These are phyloP conservation scores for Bagarius yarrelli DNA, from an alignment of 2,113 vertebrate genomes.

Conservation along the genomic window DNA sequence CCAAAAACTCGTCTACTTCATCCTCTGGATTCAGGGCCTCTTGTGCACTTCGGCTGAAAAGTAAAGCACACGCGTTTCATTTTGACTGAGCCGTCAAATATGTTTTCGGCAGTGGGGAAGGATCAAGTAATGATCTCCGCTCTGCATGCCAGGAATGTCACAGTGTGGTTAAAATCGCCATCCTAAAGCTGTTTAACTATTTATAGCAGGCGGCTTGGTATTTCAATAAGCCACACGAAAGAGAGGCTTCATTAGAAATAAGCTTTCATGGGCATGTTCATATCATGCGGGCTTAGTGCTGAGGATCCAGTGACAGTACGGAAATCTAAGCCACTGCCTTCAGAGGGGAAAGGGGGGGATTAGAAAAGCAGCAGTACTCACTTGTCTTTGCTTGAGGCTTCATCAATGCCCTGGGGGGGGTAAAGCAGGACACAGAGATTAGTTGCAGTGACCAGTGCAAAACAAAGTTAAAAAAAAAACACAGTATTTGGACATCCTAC, in stretches of 20 bases:
- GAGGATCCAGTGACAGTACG: slow-evolving; percentile 35
- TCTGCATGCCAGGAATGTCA: slow-evolving; percentile 36
- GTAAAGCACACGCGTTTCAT: slow-evolving; percentile 6
- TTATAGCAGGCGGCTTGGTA: slow-evolving; percentile 33
- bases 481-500: slow-evolving; percentile 63
- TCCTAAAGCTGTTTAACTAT: slow-evolving; percentile 44
- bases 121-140: slow-evolving; percentile 33
- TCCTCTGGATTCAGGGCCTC: slow-evolving; percentile 92
- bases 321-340: slow-evolving; percentile 33
- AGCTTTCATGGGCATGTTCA: slow-evolving; percentile 19
- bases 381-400: slow-evolving; percentile 94
- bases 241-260: slow-evolving; percentile 17
- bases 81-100: slow-evolving; percentile 21
- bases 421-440: slow-evolving; percentile 47
- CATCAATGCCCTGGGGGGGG: slow-evolving; percentile 86
- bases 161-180: slow-evolving; percentile 30
- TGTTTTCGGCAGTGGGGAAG: background rate
- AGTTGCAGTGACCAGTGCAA: slow-evolving; percentile 38
- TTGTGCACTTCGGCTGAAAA: slow-evolving; percentile 81
- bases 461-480: slow-evolving; percentile 46
- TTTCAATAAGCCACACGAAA: slow-evolving; percentile 31
- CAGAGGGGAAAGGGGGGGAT: slow-evolving; percentile 31
- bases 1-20: slow-evolving; percentile 93
- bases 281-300: slow-evolving; percentile 25
- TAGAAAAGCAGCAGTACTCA: slow-evolving; percentile 71